Evolutionary conservation across 2,888 invertebrate genomes (phyloP).

Genomic region (Dryomyza anilis): DNA sequence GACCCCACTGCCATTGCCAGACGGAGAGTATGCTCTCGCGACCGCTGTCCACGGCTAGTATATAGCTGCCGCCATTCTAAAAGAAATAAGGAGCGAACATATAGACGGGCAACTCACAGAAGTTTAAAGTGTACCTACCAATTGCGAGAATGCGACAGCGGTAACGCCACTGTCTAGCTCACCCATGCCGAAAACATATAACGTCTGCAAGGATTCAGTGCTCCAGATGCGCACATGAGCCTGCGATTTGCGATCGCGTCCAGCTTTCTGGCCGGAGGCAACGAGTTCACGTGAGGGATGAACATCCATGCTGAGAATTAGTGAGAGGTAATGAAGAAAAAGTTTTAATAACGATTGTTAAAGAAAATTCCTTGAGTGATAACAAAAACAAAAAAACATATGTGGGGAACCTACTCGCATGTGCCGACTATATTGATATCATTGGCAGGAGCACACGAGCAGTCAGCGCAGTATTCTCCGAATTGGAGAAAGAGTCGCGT

Average conservation of each 20-base stretch:
- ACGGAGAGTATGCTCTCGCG: slow-evolving; percentile 88
- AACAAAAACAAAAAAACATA: too few relatives aligned
- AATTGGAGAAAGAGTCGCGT: too few relatives aligned
- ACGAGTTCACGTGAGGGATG: slow-evolving; percentile 88
- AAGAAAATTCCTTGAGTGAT: too few relatives aligned
- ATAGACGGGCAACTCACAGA: too few relatives aligned
- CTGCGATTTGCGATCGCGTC: slow-evolving; percentile 82
- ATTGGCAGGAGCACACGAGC: too few relatives aligned
- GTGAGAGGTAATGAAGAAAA: not conserved
- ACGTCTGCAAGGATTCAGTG: slow-evolving; percentile 83
- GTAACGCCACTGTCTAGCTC: slow-evolving; percentile 86
- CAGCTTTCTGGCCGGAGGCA: slow-evolving; percentile 87
- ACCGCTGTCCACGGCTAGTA: slow-evolving; percentile 86
- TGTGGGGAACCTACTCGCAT: too few relatives aligned
- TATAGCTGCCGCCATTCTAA: slow-evolving; percentile 88
- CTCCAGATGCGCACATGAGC: slow-evolving; percentile 93
- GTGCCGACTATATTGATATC: too few relatives aligned
- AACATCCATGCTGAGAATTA: slow-evolving; percentile 73
- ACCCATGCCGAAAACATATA: slow-evolving; percentile 90
- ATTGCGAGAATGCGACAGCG: slow-evolving; percentile 86
- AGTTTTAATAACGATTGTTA: not conserved
- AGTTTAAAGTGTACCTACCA: slow-evolving; percentile 73
- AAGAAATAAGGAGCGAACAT: not conserved
- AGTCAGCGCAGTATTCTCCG: too few relatives aligned
- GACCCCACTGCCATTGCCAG: slow-evolving; percentile 96